A percentile compares a stretch with the other conserved stretches of the same genome.
Conservation (phyloP, 2,888 invertebrate species). For the Lumbricus terrestris region DNA sequence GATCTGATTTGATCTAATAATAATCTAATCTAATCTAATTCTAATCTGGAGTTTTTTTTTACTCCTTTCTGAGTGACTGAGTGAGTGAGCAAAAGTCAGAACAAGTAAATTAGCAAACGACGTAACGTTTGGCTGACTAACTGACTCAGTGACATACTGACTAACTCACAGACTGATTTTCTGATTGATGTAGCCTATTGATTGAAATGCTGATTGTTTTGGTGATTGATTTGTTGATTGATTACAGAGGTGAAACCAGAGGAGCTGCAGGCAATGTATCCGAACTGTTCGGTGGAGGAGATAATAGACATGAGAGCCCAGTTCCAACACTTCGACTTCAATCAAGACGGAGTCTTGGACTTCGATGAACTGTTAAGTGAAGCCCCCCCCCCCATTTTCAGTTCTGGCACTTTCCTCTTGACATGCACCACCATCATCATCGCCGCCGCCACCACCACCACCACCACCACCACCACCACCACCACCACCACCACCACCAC, state of each 20-base stretch:
- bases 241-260: not conserved
- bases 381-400: not conserved
- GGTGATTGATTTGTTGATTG: not conserved
- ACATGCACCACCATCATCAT: conserved; percentile 28
- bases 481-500: conserved; percentile 24
- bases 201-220: not conserved
- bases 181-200: too few species aligned
- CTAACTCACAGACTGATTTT: too few species aligned
- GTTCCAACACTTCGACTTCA: conserved; percentile 1
- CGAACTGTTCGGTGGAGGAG: not conserved
- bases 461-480: conserved; percentile 24
- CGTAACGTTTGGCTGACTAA: too few species aligned
- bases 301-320: not conserved
- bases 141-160: too few species aligned
- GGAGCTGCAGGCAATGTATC: not conserved
- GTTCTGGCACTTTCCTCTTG: not conserved
- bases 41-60: too few species aligned
- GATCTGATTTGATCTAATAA: too few species aligned
- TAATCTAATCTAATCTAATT: too few species aligned
- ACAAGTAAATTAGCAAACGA: too few species aligned
- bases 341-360: not conserved
- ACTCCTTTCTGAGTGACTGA: too few species aligned
- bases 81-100: too few species aligned
- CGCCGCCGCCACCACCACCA: conserved; percentile 25
- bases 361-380: not conserved